These are phyloP conservation scores for Rhagonycha lutea DNA, from an alignment of 2,888 invertebrate genomes.

Conservation along the genomic window DNA sequence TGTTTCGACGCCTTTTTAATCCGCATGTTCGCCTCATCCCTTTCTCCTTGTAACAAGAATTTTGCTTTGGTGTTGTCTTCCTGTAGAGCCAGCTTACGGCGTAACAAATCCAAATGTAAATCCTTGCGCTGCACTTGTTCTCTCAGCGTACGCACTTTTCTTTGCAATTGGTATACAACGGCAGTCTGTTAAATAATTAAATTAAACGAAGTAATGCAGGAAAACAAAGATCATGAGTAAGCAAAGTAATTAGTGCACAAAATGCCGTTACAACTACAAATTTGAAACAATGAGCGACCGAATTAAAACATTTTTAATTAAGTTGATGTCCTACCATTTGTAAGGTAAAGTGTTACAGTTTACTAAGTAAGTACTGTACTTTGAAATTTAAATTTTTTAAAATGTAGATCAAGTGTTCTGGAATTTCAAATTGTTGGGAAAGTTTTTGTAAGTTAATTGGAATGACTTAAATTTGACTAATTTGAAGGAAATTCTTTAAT, in stretches of 20 bases:
- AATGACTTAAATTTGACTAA: neutral
- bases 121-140: conserved; percentile 92
- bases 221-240: no score
- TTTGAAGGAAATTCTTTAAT: neutral
- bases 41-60: conserved; percentile 66
- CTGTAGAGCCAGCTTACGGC: conserved; percentile 84
- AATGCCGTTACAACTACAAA: conserved; percentile 16
- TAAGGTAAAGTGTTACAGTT: conserved; percentile 19
- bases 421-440: neutral
- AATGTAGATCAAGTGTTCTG: neutral
- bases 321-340: conserved; percentile 2
- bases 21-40: conserved; percentile 70
- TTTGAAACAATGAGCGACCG: conserved; percentile 18
- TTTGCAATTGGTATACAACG: conserved; percentile 87
- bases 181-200: conserved; percentile 63
- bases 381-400: neutral
- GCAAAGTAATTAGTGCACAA: neutral
- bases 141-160: conserved; percentile 80
- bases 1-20: conserved; percentile 82
- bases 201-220: neutral
- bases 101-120: conserved; percentile 84
- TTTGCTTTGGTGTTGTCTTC: conserved; percentile 73
- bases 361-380: neutral
- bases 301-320: neutral
- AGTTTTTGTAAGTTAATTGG: neutral